A percentile compares a stretch with the other conserved stretches of the same genome.
Conservation (phyloP, 2,888 invertebrate species). For the Tridacna gigas region DNA sequence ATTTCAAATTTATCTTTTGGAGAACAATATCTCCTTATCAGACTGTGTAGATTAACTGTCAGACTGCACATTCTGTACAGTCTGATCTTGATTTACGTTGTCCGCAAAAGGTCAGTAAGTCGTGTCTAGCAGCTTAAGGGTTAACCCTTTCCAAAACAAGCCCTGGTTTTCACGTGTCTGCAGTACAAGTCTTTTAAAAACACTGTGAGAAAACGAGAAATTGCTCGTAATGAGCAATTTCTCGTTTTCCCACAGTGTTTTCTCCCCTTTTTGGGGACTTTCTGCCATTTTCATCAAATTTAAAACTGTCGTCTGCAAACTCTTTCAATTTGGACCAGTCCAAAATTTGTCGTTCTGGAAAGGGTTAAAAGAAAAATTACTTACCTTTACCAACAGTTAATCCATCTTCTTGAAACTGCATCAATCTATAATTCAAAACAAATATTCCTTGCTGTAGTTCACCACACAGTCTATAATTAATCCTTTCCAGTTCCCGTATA, state of each 20-base stretch:
- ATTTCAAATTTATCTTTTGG: too few species aligned
- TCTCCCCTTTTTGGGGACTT: too few species aligned
- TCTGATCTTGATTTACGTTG: too few species aligned
- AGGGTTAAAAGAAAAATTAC: conserved; percentile 16
- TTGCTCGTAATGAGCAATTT: not conserved
- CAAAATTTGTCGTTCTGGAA: not conserved
- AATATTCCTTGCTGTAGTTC: conserved; percentile 74
- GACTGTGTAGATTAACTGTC: too few species aligned
- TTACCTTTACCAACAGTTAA: conserved; percentile 76
- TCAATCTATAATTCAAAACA: conserved; percentile 68
- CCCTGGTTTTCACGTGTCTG: not conserved
- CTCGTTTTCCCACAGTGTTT: not conserved
- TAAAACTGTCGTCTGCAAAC: too few species aligned
- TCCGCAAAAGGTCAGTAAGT: too few species aligned
- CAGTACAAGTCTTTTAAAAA: not conserved
- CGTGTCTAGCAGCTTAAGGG: too few species aligned
- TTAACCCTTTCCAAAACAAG: too few species aligned
- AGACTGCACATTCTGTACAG: too few species aligned
- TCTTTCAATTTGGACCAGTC: too few species aligned
- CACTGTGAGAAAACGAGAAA: not conserved
- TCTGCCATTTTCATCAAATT: too few species aligned
- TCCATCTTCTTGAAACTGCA: conserved; percentile 68
- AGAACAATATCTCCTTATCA: too few species aligned
- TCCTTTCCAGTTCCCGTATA: conserved; percentile 54
- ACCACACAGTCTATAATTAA: conserved; percentile 73